Base-by-base conservation (phyloP, 2,797 vertebrate species). In the Megalops cyprinoides region DNA sequence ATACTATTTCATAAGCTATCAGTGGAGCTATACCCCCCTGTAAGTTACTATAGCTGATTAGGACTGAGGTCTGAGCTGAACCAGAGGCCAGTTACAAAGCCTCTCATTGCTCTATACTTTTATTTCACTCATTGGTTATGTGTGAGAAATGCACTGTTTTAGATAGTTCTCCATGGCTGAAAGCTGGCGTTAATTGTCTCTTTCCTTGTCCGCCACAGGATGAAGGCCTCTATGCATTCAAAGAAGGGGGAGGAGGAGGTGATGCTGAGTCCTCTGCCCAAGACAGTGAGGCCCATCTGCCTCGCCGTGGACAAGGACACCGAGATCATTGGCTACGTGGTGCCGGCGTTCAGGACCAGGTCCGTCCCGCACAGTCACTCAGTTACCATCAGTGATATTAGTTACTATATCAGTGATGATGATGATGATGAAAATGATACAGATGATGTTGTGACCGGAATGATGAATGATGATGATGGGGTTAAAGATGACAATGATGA, bases 281-380 rank as follows among this genome's bases (percentile, higher is more conserved):
- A 96, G 89, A 95, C 95, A 92, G 95, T 95, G 85, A 98, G 95
- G 87, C 93, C 93, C 79, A 93, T 88, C 85, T 93, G 95, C 86
- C 85, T 95, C 82, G 95, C 95, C 1, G 94, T 97, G 85, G 94
- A 97, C 88, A 86, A 81, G 49, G 94, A 97, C 84, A 91, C 92
- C 73, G 91, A 96, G 86, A 87, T 94, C 80, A 86, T 95, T 23
- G 95, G 96, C 88, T 99, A 98, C 79, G 94, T 97, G 56, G 92
- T 99, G 75, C 97, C 98, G 20, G 89, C 98, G 79, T 98, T 97
- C 87, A 95, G 96, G 87, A 96, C 96, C 91, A 92, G 93, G 98
- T 99, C 25, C 65, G 49, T 79, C 15, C 55, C 15, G 18, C 53
- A 4, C 53, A 20, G 14, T 55, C 2, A 15, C 12, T n/a, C n/a